Evolutionary conservation across 1,140 invertebrate species (phyloP), one percentile per base, ranked within the genome.

Genomic region (Mesaphorura yosii): DNA sequence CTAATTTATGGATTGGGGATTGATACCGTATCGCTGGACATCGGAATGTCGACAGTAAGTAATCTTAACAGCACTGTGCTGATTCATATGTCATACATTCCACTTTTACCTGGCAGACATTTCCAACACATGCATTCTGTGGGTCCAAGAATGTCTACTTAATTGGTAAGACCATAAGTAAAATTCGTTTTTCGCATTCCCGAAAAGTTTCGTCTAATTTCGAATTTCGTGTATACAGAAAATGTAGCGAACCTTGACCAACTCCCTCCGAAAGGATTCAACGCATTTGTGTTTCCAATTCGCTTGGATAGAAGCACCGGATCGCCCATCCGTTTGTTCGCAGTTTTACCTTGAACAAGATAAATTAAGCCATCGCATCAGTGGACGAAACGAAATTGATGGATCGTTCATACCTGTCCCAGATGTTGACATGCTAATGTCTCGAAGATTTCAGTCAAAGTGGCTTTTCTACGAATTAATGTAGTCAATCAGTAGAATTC

Each of bases 211-310:
- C n/a, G n/a, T n/a, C n/a, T n/a, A n/a, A n/a, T n/a, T n/a, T n/a
- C n/a, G n/a, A n/a, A n/a, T n/a, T n/a, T n/a, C n/a, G n/a, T n/a
- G n/a, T n/a, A n/a, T n/a, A n/a, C n/a, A n/a, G 78, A 80, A 64
- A 81, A 79, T 64, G 70, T 78, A 4, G 71, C 72, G 27, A 64
- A 76, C 25, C 56, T 68, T 4, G 66, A 67, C 23, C 63, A 68
- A 48, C 48, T 76, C 34, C 74, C 74, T 12, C 29, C 58, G 67
- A 72, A 71, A 64, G 71, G 70, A 10, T 77, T 76, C 63, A 66
- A 70, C 48, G 51, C 77, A 0, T 48, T 34, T 31, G 10, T 46
- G 4, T 46, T 46, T 46, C 44, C 44, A 4, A 15, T 46, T 15
- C 12, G 44, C 14, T 17, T 66, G 75, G n/a, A 70, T 12, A 68